phyloP scores from a whole-genome alignment of 2,888 invertebrate species.

The Girardia tigrina region DNA sequence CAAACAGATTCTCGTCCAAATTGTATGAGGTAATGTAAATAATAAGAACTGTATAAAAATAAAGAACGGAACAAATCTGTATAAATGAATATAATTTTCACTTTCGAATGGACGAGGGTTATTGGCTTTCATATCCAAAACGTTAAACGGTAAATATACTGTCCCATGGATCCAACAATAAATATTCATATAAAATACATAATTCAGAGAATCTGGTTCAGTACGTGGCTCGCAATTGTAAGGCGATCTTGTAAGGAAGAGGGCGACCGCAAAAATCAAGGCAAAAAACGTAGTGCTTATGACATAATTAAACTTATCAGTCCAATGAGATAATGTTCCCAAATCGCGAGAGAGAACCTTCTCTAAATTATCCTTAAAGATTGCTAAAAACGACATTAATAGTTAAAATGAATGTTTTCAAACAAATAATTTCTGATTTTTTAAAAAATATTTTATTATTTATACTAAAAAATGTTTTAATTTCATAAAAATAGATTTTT shows the following conservation, averaged over 20 bases:
- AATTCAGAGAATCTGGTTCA: not conserved
- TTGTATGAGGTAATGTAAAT: not conserved
- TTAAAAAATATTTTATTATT: too few relatives aligned
- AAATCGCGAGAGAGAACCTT: not conserved
- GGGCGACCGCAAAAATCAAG: not conserved
- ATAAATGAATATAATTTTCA: not conserved
- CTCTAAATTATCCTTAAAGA: not conserved
- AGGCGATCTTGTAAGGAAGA: not conserved
- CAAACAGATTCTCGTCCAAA: not conserved
- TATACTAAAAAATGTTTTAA: too few relatives aligned
- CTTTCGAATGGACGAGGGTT: too few relatives aligned
- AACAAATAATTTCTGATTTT: not conserved
- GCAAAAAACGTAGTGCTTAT: not conserved
- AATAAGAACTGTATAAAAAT: not conserved
- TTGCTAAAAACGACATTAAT: not conserved
- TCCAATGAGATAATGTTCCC: not conserved
- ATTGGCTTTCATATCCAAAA: not conserved
- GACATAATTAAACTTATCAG: not conserved
- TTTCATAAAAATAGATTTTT: too few relatives aligned
- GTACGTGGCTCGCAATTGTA: not conserved
- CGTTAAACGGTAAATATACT: not conserved
- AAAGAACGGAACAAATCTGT: not conserved
- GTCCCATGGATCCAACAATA: conserved; percentile 10
- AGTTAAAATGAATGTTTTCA: not conserved
- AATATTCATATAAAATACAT: not conserved